Evolutionary conservation across 2,888 invertebrate genomes (phyloP), one percentile per base, ranked within the genome.

Genomic region (Diarsia brunnea): DNA sequence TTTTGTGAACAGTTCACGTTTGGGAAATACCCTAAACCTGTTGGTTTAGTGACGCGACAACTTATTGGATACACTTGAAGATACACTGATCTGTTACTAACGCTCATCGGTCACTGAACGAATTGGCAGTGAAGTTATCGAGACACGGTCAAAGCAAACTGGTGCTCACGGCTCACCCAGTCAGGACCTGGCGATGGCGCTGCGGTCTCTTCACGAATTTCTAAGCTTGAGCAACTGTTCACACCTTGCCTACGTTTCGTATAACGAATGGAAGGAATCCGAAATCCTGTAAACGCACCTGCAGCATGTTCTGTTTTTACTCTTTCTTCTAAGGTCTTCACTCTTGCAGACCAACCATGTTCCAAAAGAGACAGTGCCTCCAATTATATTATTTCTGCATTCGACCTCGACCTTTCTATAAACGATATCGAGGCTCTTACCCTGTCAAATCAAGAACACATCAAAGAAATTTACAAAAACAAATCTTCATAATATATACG

Each of bases 1-100:
- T 65, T 73, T 14, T 53, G 8, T 16, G 16, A 60, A 43, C 70
- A 58, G 10, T n/a, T 31, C 19, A 58, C 21, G 38, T 58, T 51
- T 61, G n/a, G 60, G 55, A 38, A 51, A 66, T 72, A 69, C 60
- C 72, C 63, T 8, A 11, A 14, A 27, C 19, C 27, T 43, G 27
- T 55, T 58, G 21, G 3, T 38, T 49, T 63, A 47, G 27, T 63
- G n/a, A 61, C 78, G 47, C 61, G 47, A 63, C 66, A 61, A 55
- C 61, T 45, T 38, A 38, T 66, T 43, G 38, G 55, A 8, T 38
- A 77, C n/a, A 72, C 38, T 66, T 38, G 11, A 21, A 53, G 11
- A 66, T 21, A 64, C 58, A 61, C 53, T 69, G 69, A 69, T 51
- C 27, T 53, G 21, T n/a, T 2, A 38, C 45, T 38, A 21, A 24